These are phyloP conservation scores for Scaptomyza pallida DNA, from an alignment of 1,140 invertebrate genomes.

Conservation along the genomic window DNA sequence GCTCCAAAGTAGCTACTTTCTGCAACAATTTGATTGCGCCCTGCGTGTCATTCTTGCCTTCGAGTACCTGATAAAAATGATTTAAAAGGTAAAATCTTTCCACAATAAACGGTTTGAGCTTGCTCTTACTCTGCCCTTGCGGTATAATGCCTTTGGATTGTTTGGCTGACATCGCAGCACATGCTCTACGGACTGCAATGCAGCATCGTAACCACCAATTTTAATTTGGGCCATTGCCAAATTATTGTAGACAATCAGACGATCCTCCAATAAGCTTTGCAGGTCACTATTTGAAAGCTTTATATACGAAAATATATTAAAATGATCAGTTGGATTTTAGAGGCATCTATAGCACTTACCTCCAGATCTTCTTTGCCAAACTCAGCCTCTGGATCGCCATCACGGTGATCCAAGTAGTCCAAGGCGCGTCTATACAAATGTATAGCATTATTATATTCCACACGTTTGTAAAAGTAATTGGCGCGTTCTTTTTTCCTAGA, in stretches of 20 bases:
- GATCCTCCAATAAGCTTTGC: conserved; percentile 89
- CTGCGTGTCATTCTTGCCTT: conserved; percentile 86
- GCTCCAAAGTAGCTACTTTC: conserved; percentile 86
- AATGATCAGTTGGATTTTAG: background rate
- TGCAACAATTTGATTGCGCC: conserved; percentile 86
- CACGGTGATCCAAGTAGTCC: conserved; percentile 90
- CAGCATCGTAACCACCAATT: conserved; percentile 91
- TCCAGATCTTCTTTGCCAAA: conserved; percentile 76
- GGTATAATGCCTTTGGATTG: conserved; percentile 95
- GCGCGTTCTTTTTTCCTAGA: conserved; percentile 92
- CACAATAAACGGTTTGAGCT: background rate
- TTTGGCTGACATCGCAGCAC: conserved; percentile 92
- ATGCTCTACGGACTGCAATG: conserved; percentile 91
- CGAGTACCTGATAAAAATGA: conserved; percentile 85
- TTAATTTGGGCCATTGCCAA: conserved; percentile 95
- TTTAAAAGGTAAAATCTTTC: background rate
- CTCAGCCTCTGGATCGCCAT: conserved; percentile 85
- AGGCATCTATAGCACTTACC: conserved; percentile 34
- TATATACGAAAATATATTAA: conserved; percentile 7
- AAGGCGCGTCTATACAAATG: conserved; percentile 93
- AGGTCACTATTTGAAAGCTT: conserved; percentile 86
- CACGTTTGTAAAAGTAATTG: conserved; percentile 94
- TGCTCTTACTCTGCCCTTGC: conserved; percentile 89
- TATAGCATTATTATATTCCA: conserved; percentile 91
- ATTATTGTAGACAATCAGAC: conserved; percentile 94